Conservation (phyloP, 35 echinoderm and acorn worm genomes). For the Strongylocentrotus purpuratus region DNA sequence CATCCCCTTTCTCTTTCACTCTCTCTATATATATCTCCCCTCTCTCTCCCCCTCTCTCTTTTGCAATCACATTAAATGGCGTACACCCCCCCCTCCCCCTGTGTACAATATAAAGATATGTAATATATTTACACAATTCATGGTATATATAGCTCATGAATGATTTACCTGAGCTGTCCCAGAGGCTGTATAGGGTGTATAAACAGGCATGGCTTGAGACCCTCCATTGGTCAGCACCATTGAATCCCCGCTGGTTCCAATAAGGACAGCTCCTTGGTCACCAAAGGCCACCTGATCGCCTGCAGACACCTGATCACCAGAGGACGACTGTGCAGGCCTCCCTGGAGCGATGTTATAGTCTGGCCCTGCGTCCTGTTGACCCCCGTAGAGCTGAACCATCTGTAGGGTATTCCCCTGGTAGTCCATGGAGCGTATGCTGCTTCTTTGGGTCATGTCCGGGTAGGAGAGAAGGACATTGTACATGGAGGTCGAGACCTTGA, state of each 20-base stretch:
- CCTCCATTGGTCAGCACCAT: conserved; percentile 11
- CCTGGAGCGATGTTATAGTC: neutral
- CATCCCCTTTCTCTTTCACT: too few relatives aligned
- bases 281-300: neutral
- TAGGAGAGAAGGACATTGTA: conserved; percentile 36
- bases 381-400: conserved; percentile 25
- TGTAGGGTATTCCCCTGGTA: neutral
- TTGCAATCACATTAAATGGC: too few relatives aligned
- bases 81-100: too few relatives aligned
- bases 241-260: neutral
- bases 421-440: neutral
- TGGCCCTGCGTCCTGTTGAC: neutral
- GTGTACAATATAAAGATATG: too few relatives aligned
- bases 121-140: too few relatives aligned
- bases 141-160: too few relatives aligned
- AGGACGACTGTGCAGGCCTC: neutral
- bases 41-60: too few relatives aligned
- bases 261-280: neutral
- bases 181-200: conserved; percentile 20
- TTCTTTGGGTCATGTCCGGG: conserved; percentile 22
- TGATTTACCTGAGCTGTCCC: neutral
- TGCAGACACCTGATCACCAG: neutral
- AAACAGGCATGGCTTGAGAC: neutral
- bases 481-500: conserved; percentile 46
- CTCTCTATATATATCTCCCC: too few relatives aligned